phyloP scores from a whole-genome alignment of 2,797 vertebrate species.

The Lemur catta region DNA sequence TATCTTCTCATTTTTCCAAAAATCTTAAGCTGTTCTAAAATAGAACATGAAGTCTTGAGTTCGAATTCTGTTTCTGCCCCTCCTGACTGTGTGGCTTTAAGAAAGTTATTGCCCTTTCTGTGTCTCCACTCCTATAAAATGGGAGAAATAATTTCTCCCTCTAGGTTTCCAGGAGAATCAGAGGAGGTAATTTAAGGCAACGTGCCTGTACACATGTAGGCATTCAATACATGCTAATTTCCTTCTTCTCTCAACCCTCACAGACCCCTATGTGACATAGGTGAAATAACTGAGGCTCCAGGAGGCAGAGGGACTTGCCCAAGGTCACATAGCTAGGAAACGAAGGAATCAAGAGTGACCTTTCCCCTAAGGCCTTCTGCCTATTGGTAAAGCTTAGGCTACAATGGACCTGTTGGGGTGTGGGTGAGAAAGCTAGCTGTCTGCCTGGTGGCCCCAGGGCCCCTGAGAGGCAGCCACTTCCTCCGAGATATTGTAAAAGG shows the following conservation, averaged over 20 bases:
- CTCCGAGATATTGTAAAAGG: background rate
- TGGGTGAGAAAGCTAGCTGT: background rate
- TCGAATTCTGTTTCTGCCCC: conserved; percentile 7
- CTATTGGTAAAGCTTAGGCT: background rate
- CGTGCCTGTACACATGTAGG: background rate
- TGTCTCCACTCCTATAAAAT: conserved; percentile 4
- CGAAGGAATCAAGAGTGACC: background rate
- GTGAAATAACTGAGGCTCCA: background rate
- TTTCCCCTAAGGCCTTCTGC: background rate
- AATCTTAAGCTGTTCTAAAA: conserved; percentile 1
- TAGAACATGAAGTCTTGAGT: background rate
- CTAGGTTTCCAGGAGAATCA: background rate
- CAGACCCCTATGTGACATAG: background rate
- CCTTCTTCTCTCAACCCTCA: background rate
- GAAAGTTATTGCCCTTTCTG: conserved; percentile 22
- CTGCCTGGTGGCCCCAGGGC: background rate
- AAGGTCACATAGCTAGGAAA: background rate
- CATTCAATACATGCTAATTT: background rate
- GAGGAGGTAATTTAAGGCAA: background rate
- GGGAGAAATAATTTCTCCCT: background rate
- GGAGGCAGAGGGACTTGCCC: background rate
- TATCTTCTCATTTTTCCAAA: background rate
- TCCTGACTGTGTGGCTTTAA: background rate
- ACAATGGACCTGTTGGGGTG: background rate
- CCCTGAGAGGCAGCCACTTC: background rate